phyloP scores from a whole-genome alignment of 2,797 vertebrate genomes.

The Gambelia wislizenii region DNA sequence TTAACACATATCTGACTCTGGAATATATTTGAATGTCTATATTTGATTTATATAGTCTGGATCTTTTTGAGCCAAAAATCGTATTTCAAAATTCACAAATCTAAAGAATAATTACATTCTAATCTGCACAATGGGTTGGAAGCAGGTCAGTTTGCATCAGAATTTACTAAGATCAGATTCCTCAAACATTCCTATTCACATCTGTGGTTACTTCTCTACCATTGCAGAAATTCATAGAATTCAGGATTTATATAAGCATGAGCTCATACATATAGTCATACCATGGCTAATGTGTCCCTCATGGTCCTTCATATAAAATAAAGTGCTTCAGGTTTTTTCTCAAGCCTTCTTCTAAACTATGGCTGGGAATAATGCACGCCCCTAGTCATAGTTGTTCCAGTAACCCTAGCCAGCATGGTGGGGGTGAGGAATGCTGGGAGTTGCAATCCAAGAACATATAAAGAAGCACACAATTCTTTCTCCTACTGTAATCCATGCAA shows the following conservation, averaged over 20 bases:
- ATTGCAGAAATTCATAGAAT: neutral
- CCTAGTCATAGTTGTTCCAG: too few species aligned
- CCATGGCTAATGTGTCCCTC: neutral
- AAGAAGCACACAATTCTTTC: too few species aligned
- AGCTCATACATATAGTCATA: conserved; percentile 2
- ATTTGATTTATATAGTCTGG: neutral
- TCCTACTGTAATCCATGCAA: neutral
- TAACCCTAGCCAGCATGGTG: too few species aligned
- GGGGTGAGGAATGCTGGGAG: too few species aligned
- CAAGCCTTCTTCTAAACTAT: neutral
- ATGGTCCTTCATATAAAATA: neutral
- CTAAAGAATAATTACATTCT: neutral
- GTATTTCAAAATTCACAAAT: too few species aligned
- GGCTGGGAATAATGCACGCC: too few species aligned
- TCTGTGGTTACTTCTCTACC: neutral
- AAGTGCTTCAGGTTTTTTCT: neutral
- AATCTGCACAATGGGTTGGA: neutral
- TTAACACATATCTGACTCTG: neutral
- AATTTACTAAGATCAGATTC: neutral
- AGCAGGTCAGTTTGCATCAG: neutral
- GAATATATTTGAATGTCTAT: neutral
- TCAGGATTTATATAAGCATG: neutral
- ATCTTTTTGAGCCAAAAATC: too few species aligned
- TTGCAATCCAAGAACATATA: too few species aligned
- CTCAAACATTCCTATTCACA: neutral